A percentile compares a stretch with the other conserved stretches of the same genome.
phyloP scores from a whole-genome alignment of 1,140 invertebrate genomes.

The Lepidotrigona ventralis region DNA sequence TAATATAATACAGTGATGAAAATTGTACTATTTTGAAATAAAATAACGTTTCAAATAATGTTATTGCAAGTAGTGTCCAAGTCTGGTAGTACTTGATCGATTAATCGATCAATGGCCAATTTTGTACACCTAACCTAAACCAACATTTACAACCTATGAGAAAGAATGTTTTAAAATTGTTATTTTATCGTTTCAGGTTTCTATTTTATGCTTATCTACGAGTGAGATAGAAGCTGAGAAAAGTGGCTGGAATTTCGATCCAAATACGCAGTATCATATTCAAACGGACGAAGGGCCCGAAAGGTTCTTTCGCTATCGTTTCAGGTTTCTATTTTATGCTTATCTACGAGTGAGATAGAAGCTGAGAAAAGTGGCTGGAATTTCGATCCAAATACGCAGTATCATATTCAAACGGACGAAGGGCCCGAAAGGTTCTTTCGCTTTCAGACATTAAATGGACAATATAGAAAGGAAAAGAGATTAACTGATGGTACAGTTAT shows the following conservation, averaged over 20 bases:
- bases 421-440: conserved; percentile 91
- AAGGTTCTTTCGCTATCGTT: conserved; percentile 78
- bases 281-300: conserved; percentile 95
- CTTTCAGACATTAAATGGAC: conserved; percentile 92
- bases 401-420: conserved; percentile 95
- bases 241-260: conserved; percentile 82
- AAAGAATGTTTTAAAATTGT: not conserved
- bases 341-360: conserved; percentile 74
- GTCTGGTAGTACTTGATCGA: too few species aligned
- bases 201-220: conserved; percentile 72
- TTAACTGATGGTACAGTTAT: conserved; percentile 90
- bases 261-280: conserved; percentile 90
- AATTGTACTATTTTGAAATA: too few species aligned
- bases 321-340: conserved; percentile 73
- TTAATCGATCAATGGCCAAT: too few species aligned
- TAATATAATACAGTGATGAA: too few species aligned
- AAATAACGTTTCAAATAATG: too few species aligned
- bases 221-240: conserved; percentile 75
- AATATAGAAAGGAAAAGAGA: conserved; percentile 92
- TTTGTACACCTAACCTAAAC: not conserved
- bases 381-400: conserved; percentile 84
- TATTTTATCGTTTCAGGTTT: conserved; percentile 66
- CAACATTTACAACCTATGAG: not conserved
- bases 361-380: conserved; percentile 81
- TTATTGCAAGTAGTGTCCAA: too few species aligned